Conservation (phyloP, 2,888 invertebrate species). For the Micoletzkya japonica region DNA sequence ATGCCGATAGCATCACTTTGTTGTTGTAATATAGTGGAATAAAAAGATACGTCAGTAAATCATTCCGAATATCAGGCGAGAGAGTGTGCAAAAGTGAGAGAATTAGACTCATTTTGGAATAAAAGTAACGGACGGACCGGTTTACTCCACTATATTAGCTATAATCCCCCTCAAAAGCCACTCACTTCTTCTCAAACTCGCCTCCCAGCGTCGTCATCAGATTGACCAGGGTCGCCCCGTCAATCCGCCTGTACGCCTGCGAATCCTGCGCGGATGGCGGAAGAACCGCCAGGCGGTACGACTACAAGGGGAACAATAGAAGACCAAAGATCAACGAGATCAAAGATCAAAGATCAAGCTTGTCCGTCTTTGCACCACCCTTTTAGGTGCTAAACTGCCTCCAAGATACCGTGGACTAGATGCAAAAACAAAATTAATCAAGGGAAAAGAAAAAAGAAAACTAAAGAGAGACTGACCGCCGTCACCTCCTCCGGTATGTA, state of each 20-base stretch:
- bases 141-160: too few relatives aligned
- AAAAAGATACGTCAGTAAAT: too few relatives aligned
- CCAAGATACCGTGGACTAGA: background rate
- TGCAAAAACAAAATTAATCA: background rate
- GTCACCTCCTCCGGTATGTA: background rate
- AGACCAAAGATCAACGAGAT: background rate
- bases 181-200: constrained; percentile 7
- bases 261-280: background rate
- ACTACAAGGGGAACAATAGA: background rate
- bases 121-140: too few relatives aligned
- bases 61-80: background rate
- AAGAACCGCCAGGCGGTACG: background rate
- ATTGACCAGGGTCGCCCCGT: background rate
- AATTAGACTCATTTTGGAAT: too few relatives aligned
- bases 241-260: constrained; percentile 6
- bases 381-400: background rate
- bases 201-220: constrained; percentile 11
- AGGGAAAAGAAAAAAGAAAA: background rate
- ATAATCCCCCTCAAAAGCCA: background rate
- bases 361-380: background rate
- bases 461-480: background rate
- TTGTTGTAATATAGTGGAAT: too few relatives aligned
- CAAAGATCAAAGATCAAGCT: background rate
- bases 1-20: too few relatives aligned
- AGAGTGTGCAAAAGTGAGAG: background rate